Evolutionary conservation across 1,140 invertebrate species (phyloP).

Genomic region (Thaumatotibia leucotreta): DNA sequence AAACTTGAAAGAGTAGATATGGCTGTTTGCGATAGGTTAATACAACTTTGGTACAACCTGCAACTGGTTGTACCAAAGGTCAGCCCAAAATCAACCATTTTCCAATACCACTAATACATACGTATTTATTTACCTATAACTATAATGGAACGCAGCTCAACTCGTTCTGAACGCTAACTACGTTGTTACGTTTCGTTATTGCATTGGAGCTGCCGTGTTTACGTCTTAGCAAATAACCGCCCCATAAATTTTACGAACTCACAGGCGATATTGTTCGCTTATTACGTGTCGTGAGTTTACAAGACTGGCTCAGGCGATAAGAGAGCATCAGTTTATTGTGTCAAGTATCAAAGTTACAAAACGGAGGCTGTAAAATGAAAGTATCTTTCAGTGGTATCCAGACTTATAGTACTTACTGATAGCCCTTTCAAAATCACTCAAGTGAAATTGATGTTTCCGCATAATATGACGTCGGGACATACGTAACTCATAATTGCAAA

Average conservation of each 20-base stretch:
- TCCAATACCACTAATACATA: not conserved
- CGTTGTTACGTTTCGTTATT: conserved; percentile 10
- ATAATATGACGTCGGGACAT: no score
- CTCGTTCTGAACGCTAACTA: conserved; percentile 4
- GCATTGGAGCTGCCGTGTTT: conserved; percentile 29
- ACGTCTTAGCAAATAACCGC: conserved; percentile 48
- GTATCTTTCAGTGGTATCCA: no score
- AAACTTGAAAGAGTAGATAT: no score
- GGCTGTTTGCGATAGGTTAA: no score
- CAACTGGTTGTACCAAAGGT: not conserved
- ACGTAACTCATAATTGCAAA: no score
- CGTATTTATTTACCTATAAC: no score
- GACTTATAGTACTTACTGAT: no score
- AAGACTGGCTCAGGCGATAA: conserved; percentile 30
- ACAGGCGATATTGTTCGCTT: conserved; percentile 48
- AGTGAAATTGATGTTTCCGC: no score
- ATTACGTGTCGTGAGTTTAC: conserved; percentile 40
- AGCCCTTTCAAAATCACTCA: no score
- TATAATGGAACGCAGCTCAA: not conserved
- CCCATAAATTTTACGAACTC: conserved; percentile 55
- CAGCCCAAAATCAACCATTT: not conserved
- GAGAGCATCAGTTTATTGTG: not conserved
- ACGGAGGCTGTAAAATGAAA: not conserved
- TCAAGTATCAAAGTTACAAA: not conserved
- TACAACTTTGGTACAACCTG: no score